Conservation (phyloP, 1,140 invertebrate genomes). For the Telenomus remus region DNA sequence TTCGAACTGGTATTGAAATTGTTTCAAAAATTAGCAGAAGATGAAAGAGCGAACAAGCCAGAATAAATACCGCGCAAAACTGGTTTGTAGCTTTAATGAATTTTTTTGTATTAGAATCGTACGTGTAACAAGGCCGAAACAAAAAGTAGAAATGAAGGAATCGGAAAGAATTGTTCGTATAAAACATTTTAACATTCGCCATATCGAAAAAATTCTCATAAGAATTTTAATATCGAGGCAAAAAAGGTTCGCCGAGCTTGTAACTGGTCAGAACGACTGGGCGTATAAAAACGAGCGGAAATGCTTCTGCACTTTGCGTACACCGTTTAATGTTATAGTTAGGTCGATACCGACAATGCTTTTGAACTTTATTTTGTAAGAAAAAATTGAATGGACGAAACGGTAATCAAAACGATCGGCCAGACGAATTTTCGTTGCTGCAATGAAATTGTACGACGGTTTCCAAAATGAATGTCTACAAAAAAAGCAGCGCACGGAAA, state of each 20-base stretch:
- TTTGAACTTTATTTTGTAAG: constrained; percentile 32
- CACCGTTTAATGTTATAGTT: constrained; percentile 52
- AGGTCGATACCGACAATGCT: constrained; percentile 29
- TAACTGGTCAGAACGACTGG: constrained; percentile 49
- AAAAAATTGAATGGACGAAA: constrained; percentile 6
- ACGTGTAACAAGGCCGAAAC: too few relatives aligned
- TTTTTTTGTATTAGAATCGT: too few relatives aligned
- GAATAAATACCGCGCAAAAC: too few relatives aligned
- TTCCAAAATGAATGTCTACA: too few relatives aligned
- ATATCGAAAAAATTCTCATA: constrained; percentile 45
- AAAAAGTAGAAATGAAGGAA: background rate
- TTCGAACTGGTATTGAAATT: too few relatives aligned
- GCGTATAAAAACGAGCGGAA: constrained; percentile 46
- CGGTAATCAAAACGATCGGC: too few relatives aligned
- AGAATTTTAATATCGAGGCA: constrained; percentile 50
- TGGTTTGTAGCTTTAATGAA: too few relatives aligned
- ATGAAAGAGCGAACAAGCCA: too few relatives aligned
- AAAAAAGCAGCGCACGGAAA: too few relatives aligned
- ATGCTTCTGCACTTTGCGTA: constrained; percentile 39
- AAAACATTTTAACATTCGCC: constrained; percentile 32
- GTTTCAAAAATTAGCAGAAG: too few relatives aligned
- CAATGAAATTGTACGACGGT: too few relatives aligned
- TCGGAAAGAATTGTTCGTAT: constrained; percentile 20
- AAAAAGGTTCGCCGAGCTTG: constrained; percentile 32
- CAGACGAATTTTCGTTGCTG: too few relatives aligned